These are phyloP conservation scores for Adelosebastes latens DNA, from an alignment of 2,797 vertebrate species.

Conservation along the genomic window DNA sequence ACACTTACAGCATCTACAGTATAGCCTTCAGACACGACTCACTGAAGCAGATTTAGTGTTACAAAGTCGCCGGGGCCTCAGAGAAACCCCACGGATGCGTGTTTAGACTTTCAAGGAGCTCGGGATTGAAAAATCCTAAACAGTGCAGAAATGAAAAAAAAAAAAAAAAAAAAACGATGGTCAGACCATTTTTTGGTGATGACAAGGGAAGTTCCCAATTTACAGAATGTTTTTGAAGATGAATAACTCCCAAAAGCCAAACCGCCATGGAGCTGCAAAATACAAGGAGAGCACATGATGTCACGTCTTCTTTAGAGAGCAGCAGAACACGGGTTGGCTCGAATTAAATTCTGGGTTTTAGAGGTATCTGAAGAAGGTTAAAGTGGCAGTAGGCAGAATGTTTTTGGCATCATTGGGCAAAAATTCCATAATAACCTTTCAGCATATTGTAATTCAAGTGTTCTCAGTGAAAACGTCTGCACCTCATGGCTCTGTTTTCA, in stretches of 20 bases:
- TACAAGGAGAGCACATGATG: background rate
- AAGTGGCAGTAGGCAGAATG: no score
- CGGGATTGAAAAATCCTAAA: conserved; percentile 1
- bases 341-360: background rate
- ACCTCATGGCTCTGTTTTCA: no score
- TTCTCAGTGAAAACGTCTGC: no score
- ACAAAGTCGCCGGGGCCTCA: conserved; percentile 34
- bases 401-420: no score
- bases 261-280: conserved; percentile 7
- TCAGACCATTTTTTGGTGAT: background rate
- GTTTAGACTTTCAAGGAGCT: conserved; percentile 17
- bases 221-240: background rate
- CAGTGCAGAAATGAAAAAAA: background rate
- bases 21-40: conserved; percentile 22
- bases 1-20: conserved; percentile 45
- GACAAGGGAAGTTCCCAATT: background rate
- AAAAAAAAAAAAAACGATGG: background rate
- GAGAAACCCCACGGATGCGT: conserved; percentile 6
- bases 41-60: conserved; percentile 49
- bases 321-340: conserved; percentile 9
- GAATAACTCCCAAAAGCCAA: conserved; percentile 5
- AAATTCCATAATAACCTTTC: no score
- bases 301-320: background rate
- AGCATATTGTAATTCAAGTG: no score
- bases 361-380: conserved; percentile 23